Conservation (phyloP, 2,113 vertebrate genomes). For the Forbesichthys agassizii region DNA sequence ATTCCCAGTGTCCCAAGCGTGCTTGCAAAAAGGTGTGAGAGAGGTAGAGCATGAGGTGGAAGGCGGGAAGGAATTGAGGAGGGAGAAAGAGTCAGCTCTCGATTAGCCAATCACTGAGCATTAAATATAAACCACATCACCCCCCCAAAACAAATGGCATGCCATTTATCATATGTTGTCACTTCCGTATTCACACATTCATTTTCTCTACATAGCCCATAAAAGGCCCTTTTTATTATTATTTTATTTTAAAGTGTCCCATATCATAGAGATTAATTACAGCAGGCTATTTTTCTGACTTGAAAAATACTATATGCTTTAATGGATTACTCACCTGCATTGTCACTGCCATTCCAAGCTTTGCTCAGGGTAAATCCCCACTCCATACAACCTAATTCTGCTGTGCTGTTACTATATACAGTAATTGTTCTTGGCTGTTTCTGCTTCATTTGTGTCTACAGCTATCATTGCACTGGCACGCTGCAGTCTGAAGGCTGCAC, state of each 20-base stretch:
- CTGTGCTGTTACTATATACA: background rate
- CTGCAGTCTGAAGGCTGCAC: slow-evolving; percentile 32
- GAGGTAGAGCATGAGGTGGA: slow-evolving; percentile 14
- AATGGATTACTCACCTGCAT: slow-evolving; percentile 34
- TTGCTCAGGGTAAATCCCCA: background rate
- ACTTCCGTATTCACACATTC: background rate
- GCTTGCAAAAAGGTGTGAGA: slow-evolving; percentile 20
- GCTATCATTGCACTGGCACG: slow-evolving; percentile 18
- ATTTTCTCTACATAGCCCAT: background rate
- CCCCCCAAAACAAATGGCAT: background rate
- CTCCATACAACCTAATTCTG: background rate
- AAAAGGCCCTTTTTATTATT: background rate
- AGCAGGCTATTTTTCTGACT: background rate
- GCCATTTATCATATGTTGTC: background rate
- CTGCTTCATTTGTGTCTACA: background rate
- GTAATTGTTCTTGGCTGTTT: background rate
- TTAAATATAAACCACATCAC: background rate
- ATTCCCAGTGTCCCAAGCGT: slow-evolving; percentile 36
- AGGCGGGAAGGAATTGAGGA: background rate
- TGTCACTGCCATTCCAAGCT: slow-evolving; percentile 2
- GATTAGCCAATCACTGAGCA: background rate
- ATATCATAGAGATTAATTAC: background rate
- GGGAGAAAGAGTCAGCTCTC: slow-evolving; percentile 7
- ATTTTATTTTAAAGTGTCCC: too few relatives aligned
- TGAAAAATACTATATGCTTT: slow-evolving; percentile 13